phyloP scores from a whole-genome alignment of 2,888 invertebrate genomes.

The Monochamus alternatus region DNA sequence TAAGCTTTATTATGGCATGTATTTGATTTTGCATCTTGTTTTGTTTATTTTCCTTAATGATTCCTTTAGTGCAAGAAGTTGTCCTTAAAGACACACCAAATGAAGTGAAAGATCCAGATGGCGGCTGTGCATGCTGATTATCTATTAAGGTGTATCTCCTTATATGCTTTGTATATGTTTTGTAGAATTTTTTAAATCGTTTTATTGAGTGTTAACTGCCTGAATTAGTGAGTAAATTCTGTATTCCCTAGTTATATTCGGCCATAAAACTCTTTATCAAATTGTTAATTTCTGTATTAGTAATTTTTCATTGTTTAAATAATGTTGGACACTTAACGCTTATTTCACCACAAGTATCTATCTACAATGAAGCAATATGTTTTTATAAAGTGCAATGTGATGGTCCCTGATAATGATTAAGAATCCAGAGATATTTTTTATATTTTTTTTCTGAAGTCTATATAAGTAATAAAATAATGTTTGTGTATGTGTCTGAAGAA shows the following conservation, averaged over 20 bases:
- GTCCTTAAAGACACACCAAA: conserved; percentile 97
- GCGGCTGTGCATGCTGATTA: conserved; percentile 89
- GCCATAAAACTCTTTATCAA: neutral
- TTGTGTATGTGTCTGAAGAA: no score
- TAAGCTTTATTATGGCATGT: conserved; percentile 44
- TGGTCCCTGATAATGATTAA: neutral
- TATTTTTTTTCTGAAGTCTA: no score
- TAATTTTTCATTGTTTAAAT: neutral
- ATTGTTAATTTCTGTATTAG: neutral
- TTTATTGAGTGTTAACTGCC: conserved; percentile 27
- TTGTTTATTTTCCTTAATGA: conserved; percentile 76
- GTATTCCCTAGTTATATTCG: neutral
- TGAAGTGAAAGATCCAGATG: conserved; percentile 94
- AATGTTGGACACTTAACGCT: neutral
- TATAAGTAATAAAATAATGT: no score
- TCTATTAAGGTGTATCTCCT: conserved; percentile 42
- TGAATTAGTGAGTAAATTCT: conserved; percentile 19
- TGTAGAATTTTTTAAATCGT: conserved; percentile 28
- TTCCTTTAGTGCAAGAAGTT: conserved; percentile 95
- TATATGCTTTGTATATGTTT: conserved; percentile 46
- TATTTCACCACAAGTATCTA: neutral
- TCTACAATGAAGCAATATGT: conserved; percentile 1
- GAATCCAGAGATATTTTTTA: neutral
- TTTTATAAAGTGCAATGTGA: conserved; percentile 11
- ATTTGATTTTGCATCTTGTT: conserved; percentile 46